These are phyloP conservation scores for Siphlonurus alternatus DNA, from an alignment of 2,888 invertebrate species.

Conservation along the genomic window DNA sequence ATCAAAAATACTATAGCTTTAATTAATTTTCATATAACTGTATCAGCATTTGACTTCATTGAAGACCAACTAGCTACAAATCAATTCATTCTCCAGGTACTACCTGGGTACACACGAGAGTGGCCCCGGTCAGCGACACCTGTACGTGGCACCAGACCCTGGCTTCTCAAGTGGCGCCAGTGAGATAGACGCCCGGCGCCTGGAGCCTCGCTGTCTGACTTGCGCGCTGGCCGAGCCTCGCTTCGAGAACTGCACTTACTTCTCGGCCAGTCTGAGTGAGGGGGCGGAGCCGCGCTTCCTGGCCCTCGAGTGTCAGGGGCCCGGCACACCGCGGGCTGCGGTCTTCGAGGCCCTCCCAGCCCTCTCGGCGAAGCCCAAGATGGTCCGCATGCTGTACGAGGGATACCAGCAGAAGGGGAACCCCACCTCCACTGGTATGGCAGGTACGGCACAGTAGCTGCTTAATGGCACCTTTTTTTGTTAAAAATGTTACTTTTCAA, in stretches of 20 bases:
- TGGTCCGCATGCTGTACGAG: neutral
- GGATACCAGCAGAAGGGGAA: neutral
- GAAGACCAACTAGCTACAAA: no score
- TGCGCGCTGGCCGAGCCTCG: conserved; percentile 55
- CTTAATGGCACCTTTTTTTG: no score
- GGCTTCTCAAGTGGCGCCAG: conserved; percentile 40
- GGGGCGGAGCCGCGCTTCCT: conserved; percentile 39
- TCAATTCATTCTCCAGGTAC: conserved; percentile 5
- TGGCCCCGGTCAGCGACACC: conserved; percentile 69
- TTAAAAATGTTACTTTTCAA: no score
- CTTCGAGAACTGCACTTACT: conserved; percentile 76
- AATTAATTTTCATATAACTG: no score
- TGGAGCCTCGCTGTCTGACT: conserved; percentile 69
- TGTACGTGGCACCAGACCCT: conserved; percentile 71
- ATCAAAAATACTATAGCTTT: no score
- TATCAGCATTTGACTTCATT: no score
- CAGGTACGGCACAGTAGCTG: no score
- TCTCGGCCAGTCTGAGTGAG: conserved; percentile 51
- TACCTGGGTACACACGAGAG: conserved; percentile 57
- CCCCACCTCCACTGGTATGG: neutral
- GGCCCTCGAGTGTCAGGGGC: conserved; percentile 72
- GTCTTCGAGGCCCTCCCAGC: conserved; percentile 36
- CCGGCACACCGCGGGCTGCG: conserved; percentile 70
- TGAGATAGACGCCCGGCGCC: conserved; percentile 35
- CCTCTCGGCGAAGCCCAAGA: neutral